Evolutionary conservation across 2,797 vertebrate genomes (phyloP).

Genomic region (Melanogrammus aeglefinus): DNA sequence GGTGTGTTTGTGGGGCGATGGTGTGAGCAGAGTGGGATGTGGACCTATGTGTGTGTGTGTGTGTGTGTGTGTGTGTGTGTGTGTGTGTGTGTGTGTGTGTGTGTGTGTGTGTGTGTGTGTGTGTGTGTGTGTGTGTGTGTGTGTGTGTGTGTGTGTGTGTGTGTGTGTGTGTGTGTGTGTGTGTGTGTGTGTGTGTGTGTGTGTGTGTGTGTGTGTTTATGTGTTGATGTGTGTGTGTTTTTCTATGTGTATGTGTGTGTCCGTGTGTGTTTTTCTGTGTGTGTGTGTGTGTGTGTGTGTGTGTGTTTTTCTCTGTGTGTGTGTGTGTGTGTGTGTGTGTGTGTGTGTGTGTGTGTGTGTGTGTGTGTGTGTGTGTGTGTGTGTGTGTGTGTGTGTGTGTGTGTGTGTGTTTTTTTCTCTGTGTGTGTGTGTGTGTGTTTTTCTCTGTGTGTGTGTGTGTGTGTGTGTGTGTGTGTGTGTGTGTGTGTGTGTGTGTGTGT

Average conservation of each 20-base stretch:
- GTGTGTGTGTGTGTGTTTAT: too few species aligned
- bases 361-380: slow-evolving; percentile 4
- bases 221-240: neutral
- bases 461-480: neutral
- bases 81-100: slow-evolving; percentile 15
- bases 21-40: slow-evolving; percentile 25
- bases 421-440: slow-evolving; percentile 11
- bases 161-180: neutral
- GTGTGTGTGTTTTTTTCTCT: neutral
- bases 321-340: neutral
- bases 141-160: neutral
- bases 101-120: neutral
- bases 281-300: neutral
- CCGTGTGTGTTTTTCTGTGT: neutral
- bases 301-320: slow-evolving; percentile 5
- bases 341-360: slow-evolving; percentile 24
- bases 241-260: slow-evolving; percentile 7
- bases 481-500: neutral
- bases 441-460: too few species aligned
- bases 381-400: slow-evolving; percentile 14
- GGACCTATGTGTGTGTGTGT: slow-evolving; percentile 4
- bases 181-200: neutral
- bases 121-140: neutral
- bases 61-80: slow-evolving; percentile 8
- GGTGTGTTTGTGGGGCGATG: neutral